phyloP scores from a whole-genome alignment of 2,888 invertebrate genomes.

The Apamea monoglypha region DNA sequence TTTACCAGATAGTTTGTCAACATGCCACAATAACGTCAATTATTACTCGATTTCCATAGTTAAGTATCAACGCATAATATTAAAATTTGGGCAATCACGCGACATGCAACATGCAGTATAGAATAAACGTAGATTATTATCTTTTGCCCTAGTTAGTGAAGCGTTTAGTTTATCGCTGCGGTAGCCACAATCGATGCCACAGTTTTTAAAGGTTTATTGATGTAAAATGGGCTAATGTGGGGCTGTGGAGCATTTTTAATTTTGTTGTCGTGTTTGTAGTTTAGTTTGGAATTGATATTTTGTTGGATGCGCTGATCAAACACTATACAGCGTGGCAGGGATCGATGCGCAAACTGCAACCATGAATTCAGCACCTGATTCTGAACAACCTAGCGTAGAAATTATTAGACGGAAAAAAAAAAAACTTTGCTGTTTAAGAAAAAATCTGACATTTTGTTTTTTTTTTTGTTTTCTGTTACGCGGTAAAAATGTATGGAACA shows the following conservation, averaged over 20 bases:
- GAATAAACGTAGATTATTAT: constrained; percentile 50
- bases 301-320: no score
- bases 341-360: no score
- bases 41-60: constrained; percentile 43
- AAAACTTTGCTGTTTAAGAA: no score
- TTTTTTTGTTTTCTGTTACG: no score
- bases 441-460: no score
- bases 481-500: no score
- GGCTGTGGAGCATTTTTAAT: not conserved
- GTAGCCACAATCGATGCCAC: constrained; percentile 27
- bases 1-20: not conserved
- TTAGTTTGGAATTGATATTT: not conserved
- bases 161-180: constrained; percentile 34
- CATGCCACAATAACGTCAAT: constrained; percentile 22
- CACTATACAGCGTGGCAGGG: no score
- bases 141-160: constrained; percentile 44
- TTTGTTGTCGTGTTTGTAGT: constrained; percentile 3
- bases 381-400: no score
- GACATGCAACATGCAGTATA: constrained; percentile 29
- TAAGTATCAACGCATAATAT: constrained; percentile 31
- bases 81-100: constrained; percentile 35
- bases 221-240: constrained; percentile 17
- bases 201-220: constrained; percentile 15
- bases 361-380: no score
- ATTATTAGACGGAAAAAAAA: no score